Evolutionary conservation across 2,888 invertebrate genomes (phyloP), one percentile per base, ranked within the genome.

Genomic region (Mythimna lalbum): DNA sequence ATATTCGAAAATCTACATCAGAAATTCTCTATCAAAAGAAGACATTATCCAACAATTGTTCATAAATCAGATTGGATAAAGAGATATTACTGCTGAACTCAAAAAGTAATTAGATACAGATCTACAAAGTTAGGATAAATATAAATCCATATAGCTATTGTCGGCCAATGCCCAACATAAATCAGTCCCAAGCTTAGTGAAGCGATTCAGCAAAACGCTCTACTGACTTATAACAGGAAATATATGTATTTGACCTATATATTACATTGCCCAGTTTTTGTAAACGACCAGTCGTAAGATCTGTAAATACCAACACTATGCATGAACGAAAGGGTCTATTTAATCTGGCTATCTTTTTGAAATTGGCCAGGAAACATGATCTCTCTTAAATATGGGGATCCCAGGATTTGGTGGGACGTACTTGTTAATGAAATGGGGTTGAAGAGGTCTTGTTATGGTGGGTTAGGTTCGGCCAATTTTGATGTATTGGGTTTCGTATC

Each of bases 221-320:
- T 90, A 89, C 93, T 93, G 92, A 94, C 92, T 93, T 94, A 94
- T 92, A 93, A 90, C 90, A 88, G 91, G 73, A 83, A 94, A 94
- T 93, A 94, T 91, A 43, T 43, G 43, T 43, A 91, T 93, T 90
- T 91, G 91, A 91, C 91, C 91, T 92, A 93, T 63, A 74, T 91
- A 92, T 91, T 90, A 88, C 84, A 62, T 53, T 63, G 59, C 84
- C 85, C 86, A 77, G 84, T 83, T 85, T 85, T 84, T 85, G 80
- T 81, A 76, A 73, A 75, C 63, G 81, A 60, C 85, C 79, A 79
- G 23, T 17, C 50, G 43, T 63, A 33, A 76, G 83, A 82, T 33
- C 85, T 78, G 61, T 67, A 75, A 78, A 78, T 78, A 80, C 70
- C 57, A 68, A 73, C 57, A 82, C 64, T 63, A 23, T 63, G 27